Base-by-base conservation (phyloP, 2,888 invertebrate species). In the Eristalis tenax region DNA sequence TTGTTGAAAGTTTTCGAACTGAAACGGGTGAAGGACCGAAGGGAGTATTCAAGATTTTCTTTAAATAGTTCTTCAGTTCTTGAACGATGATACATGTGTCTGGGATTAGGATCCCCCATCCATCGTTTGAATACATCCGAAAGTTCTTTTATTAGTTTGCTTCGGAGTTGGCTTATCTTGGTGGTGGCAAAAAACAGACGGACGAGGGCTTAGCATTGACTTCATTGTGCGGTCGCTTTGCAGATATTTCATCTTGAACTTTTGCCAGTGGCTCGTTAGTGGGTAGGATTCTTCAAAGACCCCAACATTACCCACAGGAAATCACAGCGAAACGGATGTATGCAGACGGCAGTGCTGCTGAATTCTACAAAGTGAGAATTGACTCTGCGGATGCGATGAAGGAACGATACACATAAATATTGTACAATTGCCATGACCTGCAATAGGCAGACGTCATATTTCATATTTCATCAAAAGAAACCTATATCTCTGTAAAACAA, bases 1-100 rank as follows among this genome's bases (percentile, higher is more conserved):
- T 86, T 77, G 56, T 74, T 56, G 70, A 70, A 83, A 59, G 59
- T 59, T 59, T 50, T 50, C 18, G 6, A 18, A 50, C 18, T 50
- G 8, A 61, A 68, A 59, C 28, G 77, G 65, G 40, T 26, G 50
- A 61, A 61, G 26, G 40, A n/a, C 38, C 1, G 10, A 15, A n/a
- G 64, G 15, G 32, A 8, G 50, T 18, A 22, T 13, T 32, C 13
- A 66, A 64, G 68, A 83, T 61, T 71, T 68, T 40, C 56, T 68
- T 73, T 69, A 28, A 66, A 76, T 66, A 65, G 43, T 61, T 61
- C 43, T 59, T 0, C 32, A 43, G 26, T 50, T 50, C 26, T 59
- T 23, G 35, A 38, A 23, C 56, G 56, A 26, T 38, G 18, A 15
- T 35, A 80, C 32, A 64, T 66, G 40, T 65, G 35, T 70, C 64